These are phyloP conservation scores for Aldabrachelys gigantea DNA, from an alignment of 2,113 vertebrate genomes.

Conservation along the genomic window DNA sequence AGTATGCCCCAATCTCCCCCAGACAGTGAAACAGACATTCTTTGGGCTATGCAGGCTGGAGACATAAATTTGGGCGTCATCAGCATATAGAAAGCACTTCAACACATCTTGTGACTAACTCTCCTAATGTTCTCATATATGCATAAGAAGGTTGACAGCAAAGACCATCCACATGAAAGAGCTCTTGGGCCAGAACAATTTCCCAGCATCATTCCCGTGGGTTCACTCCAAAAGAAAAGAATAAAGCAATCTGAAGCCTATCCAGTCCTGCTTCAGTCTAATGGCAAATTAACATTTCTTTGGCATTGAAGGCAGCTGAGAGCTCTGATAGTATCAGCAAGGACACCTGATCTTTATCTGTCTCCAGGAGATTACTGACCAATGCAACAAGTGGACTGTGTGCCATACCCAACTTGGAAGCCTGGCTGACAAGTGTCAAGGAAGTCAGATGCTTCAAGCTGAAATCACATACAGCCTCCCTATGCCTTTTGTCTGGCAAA, in stretches of 20 bases:
- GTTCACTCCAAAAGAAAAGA: not conserved
- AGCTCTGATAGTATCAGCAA: not conserved
- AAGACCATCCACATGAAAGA: not conserved
- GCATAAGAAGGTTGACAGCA: not conserved
- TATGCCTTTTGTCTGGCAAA: too few relatives aligned
- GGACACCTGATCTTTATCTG: not conserved
- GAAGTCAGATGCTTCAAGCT: not conserved
- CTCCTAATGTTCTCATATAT: not conserved
- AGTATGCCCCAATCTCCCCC: not conserved
- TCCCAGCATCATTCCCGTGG: not conserved
- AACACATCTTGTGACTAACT: not conserved
- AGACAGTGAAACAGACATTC: not conserved
- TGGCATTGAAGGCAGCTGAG: not conserved
- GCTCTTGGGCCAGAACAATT: not conserved
- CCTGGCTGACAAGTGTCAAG: not conserved
- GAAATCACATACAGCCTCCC: too few relatives aligned
- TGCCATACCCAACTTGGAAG: not conserved
- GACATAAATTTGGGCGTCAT: not conserved
- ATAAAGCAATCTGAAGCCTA: not conserved
- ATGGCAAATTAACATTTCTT: not conserved
- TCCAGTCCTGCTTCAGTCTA: not conserved
- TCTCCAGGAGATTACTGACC: not conserved
- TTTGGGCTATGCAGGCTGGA: not conserved
- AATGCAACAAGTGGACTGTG: not conserved
- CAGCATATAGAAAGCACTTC: not conserved